phyloP scores from a whole-genome alignment of 1,140 invertebrate species.

The Caenorhabditis latens region DNA sequence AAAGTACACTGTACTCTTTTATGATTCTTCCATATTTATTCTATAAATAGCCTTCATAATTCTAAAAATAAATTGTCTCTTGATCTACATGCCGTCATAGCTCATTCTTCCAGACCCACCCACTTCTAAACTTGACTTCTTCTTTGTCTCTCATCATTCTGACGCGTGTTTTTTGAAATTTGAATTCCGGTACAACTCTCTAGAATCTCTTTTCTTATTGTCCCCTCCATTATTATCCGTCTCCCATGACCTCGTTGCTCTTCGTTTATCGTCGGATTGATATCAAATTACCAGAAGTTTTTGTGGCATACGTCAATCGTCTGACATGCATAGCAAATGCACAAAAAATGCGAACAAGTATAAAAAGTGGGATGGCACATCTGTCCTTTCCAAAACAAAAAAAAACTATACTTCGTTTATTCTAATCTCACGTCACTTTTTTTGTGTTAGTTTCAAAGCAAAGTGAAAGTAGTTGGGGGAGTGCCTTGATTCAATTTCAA shows the following conservation, averaged over 20 bases:
- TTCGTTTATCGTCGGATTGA: conserved; percentile 50
- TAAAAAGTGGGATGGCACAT: not conserved
- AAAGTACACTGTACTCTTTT: no score
- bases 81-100: not conserved
- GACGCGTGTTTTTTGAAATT: not conserved
- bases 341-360: conserved; percentile 39
- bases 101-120: not conserved
- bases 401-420: conserved; percentile 2
- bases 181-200: not conserved
- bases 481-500: conserved; percentile 42
- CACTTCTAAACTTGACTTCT: not conserved
- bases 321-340: conserved; percentile 7
- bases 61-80: conserved; percentile 11
- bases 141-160: not conserved
- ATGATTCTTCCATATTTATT: not conserved
- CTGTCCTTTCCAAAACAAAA: not conserved
- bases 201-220: conserved; percentile 11
- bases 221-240: conserved; percentile 11
- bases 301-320: conserved; percentile 36
- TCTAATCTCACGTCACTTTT: conserved; percentile 38
- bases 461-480: conserved; percentile 35
- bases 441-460: not conserved
- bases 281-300: conserved; percentile 39
- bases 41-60: not conserved
- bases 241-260: conserved; percentile 42